phyloP scores from a whole-genome alignment of 1,140 invertebrate species.

The Anastrepha ludens region DNA sequence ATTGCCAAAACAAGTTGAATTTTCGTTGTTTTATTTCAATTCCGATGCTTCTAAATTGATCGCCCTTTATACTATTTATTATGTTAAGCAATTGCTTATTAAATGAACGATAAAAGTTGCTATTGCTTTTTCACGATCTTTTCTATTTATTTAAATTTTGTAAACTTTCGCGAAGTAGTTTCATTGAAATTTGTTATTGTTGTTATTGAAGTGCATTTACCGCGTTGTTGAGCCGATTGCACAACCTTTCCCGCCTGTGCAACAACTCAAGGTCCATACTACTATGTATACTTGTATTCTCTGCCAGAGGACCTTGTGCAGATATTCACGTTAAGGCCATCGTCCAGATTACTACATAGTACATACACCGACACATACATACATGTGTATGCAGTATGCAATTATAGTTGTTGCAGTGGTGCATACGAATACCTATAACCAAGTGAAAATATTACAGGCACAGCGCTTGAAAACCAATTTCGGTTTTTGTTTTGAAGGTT shows the following conservation, averaged over 20 bases:
- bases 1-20: too few species aligned
- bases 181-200: neutral
- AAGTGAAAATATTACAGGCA: slow-evolving; percentile 15
- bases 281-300: neutral
- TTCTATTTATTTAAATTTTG: slow-evolving; percentile 1
- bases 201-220: slow-evolving; percentile 34
- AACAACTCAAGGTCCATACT: slow-evolving; percentile 40
- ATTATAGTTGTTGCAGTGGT: neutral
- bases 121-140: neutral
- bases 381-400: neutral
- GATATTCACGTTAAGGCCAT: slow-evolving; percentile 56
- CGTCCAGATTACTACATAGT: slow-evolving; percentile 24
- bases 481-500: slow-evolving; percentile 47
- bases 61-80: too few species aligned
- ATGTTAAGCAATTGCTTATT: too few species aligned
- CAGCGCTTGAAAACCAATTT: slow-evolving; percentile 35
- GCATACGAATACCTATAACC: neutral
- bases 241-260: slow-evolving; percentile 23
- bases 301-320: slow-evolving; percentile 54
- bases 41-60: too few species aligned
- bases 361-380: slow-evolving; percentile 21
- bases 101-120: too few species aligned
- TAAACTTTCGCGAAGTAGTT: neutral
- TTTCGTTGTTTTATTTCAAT: too few species aligned
- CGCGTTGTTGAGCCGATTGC: neutral